Evolutionary conservation across 1,140 invertebrate species (phyloP), one percentile per base, ranked within the genome.

Genomic region (Amyelois transitella): DNA sequence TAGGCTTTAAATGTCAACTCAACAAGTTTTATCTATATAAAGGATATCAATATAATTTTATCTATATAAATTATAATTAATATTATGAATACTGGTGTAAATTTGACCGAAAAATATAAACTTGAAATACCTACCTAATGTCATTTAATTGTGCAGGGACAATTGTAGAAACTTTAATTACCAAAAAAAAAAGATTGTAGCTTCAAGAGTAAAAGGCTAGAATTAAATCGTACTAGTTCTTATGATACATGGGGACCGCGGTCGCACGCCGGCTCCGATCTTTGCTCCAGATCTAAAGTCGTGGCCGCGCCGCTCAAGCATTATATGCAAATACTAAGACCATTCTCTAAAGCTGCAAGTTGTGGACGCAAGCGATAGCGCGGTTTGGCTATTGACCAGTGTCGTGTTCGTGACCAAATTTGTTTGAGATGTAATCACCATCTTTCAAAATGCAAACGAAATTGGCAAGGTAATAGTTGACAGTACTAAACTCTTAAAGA

Each of bases 271-370:
- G 62, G 52, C 48, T 50, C 58, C 57, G 62, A 81, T 81, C 76
- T 66, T 43, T 75, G 78, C 76, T 79, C 78, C 60, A 81, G 70
- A 81, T 81, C 78, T 77, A 18, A 25, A 56, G 45, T 77, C 72
- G 70, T 75, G 72, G 72, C 70, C 66, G 72, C 71, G 32, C 69
- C 68, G 66, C 66, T 73, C 68, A 60, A 61, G 68, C 72, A 77
- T 81, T 81, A 81, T 81, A 81, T 81, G 78, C 72, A 76, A 81
- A 81, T 81, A 70, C 47, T 68, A 53, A 62, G 64, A 50, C 65
- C 64, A 52, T 76, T 75, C 72, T 62, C 63, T 25, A 38, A 63
- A 54, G 64, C 51, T 47, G 18, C 58, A 71, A 73, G 69, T 67
- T 64, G 55, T 32, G 58, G 54, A 71, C 62, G 61, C 50, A 43